A percentile compares a stretch with the other conserved stretches of the same genome.
Conservation (phyloP, 2,797 vertebrate genomes). For the Cottoperca gobio region DNA sequence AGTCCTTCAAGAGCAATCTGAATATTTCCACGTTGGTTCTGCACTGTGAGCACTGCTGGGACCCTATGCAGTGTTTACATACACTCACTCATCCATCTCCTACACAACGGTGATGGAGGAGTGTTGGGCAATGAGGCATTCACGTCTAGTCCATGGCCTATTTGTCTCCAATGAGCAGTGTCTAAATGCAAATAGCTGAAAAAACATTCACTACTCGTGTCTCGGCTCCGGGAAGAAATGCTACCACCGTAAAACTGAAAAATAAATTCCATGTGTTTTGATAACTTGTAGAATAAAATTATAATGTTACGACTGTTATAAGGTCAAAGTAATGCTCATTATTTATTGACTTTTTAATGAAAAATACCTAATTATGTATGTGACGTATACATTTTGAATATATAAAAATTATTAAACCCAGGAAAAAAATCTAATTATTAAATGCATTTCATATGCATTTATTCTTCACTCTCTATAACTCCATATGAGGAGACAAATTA, state of each 20-base stretch:
- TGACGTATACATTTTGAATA: background rate
- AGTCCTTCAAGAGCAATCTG: conserved; percentile 63
- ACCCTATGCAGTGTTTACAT: conserved; percentile 72
- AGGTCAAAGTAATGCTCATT: background rate
- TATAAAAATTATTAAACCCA: too few species aligned
- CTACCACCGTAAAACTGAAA: background rate
- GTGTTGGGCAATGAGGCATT: conserved; percentile 78
- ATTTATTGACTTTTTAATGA: background rate
- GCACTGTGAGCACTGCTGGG: conserved; percentile 45
- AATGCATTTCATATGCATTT: background rate
- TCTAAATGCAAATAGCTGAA: conserved; percentile 63
- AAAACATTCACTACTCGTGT: conserved; percentile 49
- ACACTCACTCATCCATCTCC: conserved; percentile 73
- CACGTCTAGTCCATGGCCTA: conserved; percentile 64
- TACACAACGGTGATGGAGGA: conserved; percentile 68
- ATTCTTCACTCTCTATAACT: background rate
- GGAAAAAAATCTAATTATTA: background rate
- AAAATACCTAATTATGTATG: background rate
- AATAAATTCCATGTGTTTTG: background rate
- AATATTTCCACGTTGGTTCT: conserved; percentile 62
- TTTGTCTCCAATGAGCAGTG: conserved; percentile 75
- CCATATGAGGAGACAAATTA: background rate
- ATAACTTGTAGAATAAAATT: background rate
- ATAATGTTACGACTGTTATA: background rate
- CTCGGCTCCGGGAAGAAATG: conserved; percentile 16